Percentiles rank a stretch among this genome's conserved stretches.
These are phyloP conservation scores for Drosophila merina DNA, from an alignment of 2,888 invertebrate species.

Conservation along the genomic window DNA sequence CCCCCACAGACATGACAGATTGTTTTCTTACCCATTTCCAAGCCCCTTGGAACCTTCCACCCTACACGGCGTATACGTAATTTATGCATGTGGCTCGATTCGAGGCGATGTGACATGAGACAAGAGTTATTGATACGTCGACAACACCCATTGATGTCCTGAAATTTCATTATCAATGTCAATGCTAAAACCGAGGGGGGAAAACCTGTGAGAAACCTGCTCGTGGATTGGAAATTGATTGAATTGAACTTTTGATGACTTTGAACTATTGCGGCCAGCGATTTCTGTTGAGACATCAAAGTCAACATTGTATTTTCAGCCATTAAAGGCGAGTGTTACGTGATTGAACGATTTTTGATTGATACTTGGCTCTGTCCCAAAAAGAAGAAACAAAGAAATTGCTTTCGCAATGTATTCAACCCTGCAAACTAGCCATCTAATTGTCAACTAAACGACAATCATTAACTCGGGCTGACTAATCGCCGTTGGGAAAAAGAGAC, in stretches of 20 bases:
- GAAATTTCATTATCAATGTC: constrained; percentile 76
- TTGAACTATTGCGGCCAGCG: constrained; percentile 58
- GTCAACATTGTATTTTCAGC: constrained; percentile 47
- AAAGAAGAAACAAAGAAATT: constrained; percentile 9
- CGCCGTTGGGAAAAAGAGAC: neutral
- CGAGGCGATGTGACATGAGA: constrained; percentile 14
- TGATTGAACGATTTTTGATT: constrained; percentile 26
- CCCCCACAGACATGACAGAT: constrained; percentile 68
- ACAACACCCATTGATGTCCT: constrained; percentile 37
- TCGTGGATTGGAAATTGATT: constrained; percentile 68
- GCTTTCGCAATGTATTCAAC: constrained; percentile 1
- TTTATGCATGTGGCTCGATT: constrained; percentile 58
- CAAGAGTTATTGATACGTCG: constrained; percentile 60
- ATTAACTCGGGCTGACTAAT: constrained; percentile 36
- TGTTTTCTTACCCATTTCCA: constrained; percentile 26
- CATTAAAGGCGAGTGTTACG: constrained; percentile 24
- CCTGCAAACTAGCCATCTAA: constrained; percentile 28
- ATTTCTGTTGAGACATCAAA: constrained; percentile 62
- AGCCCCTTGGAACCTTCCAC: neutral
- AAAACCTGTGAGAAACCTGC: neutral
- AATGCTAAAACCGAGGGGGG: constrained; percentile 49
- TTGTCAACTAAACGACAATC: constrained; percentile 46
- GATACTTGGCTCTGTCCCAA: constrained; percentile 38
- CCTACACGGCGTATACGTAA: constrained; percentile 36
- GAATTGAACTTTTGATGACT: constrained; percentile 76